Percentiles rank a stretch among this genome's conserved stretches.
phyloP scores from a whole-genome alignment of 2,113 vertebrate species.

The Microcebus griseorufus region DNA sequence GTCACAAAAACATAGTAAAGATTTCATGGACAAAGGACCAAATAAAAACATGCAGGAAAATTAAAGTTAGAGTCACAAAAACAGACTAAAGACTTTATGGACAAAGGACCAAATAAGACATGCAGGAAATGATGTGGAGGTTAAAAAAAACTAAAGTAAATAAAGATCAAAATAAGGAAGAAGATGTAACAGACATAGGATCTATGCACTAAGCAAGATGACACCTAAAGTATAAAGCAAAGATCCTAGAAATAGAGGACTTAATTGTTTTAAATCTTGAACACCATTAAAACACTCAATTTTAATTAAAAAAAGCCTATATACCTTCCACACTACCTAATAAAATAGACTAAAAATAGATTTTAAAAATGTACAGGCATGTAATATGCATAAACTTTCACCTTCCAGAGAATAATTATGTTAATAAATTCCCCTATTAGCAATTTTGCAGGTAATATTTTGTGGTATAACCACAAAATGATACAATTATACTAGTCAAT shows the following conservation, averaged over 20 bases:
- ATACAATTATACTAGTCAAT: background rate
- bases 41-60: background rate
- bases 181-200: background rate
- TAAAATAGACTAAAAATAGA: background rate
- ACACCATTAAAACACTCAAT: background rate
- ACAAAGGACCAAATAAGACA: background rate
- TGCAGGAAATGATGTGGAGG: background rate
- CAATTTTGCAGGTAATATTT: background rate
- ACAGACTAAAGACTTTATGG: background rate
- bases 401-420: background rate
- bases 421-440: background rate
- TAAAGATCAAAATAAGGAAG: background rate
- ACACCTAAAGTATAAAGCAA: background rate
- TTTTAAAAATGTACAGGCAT: background rate
- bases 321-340: background rate
- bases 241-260: background rate
- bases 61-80: background rate
- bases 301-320: background rate
- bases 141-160: background rate
- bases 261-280: background rate
- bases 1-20: background rate
- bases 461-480: background rate
- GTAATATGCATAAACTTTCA: background rate
- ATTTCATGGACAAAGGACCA: background rate
- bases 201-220: background rate